These are phyloP conservation scores for Willisornis vidua DNA, from an alignment of 2,113 vertebrate genomes.

Conservation along the genomic window DNA sequence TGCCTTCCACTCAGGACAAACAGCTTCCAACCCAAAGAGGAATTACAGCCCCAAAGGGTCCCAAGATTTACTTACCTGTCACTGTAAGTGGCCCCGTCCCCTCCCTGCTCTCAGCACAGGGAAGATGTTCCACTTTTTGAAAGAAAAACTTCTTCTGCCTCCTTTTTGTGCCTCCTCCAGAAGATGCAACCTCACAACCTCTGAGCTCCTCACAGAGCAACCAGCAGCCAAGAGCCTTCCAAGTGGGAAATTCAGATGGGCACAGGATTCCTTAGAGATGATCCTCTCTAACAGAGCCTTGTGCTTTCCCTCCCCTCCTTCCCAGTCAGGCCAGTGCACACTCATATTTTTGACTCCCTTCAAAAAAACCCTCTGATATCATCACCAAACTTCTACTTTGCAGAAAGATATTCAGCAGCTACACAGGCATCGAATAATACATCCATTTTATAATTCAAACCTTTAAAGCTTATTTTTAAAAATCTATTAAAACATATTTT, in stretches of 20 bases:
- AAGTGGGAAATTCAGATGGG: not conserved
- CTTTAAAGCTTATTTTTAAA: not conserved
- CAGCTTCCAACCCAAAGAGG: not conserved
- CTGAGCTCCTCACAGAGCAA: not conserved
- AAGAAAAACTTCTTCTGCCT: not conserved
- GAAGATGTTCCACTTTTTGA: not conserved
- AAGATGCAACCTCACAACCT: not conserved
- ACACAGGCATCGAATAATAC: not conserved
- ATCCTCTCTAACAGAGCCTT: not conserved
- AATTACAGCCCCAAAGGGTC: not conserved
- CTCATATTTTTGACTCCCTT: not conserved
- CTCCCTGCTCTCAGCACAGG: not conserved
- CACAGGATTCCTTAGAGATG: not conserved
- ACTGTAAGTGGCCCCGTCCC: not conserved
- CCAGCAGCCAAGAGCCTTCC: not conserved
- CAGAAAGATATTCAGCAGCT: not conserved
- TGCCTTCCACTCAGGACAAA: not conserved
- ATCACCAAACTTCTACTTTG: not conserved
- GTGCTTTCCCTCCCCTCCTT: not conserved
- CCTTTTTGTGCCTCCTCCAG: not conserved
- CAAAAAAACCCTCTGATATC: accelerated
- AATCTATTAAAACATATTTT: not conserved
- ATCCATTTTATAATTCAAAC: not conserved
- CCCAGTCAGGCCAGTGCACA: not conserved
- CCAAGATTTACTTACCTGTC: not conserved